Evolutionary conservation across 2,797 vertebrate genomes (phyloP).

Genomic region (Brotogeris chrysoptera): DNA sequence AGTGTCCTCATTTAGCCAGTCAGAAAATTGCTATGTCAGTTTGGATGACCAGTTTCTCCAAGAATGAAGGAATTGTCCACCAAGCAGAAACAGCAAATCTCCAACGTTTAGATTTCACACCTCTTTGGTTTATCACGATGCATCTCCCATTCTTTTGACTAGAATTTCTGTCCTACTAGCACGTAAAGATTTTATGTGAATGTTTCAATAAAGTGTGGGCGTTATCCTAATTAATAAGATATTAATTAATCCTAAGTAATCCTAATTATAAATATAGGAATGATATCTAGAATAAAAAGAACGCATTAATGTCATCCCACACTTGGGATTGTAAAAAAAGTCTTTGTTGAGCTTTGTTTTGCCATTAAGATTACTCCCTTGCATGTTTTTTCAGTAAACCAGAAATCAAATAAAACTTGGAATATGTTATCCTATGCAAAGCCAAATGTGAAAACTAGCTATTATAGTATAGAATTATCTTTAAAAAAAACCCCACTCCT

Average conservation of each 20-base stretch:
- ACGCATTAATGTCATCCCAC: neutral
- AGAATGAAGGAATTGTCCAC: slow-evolving; percentile 12
- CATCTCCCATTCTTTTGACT: neutral
- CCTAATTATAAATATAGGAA: neutral
- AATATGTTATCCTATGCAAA: neutral
- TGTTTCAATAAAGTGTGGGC: neutral
- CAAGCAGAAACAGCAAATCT: slow-evolving; percentile 23
- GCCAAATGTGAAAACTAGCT: neutral
- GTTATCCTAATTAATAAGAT: neutral
- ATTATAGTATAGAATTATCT: neutral
- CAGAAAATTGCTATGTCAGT: slow-evolving; percentile 42
- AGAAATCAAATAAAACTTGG: neutral
- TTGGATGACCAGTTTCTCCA: slow-evolving; percentile 18
- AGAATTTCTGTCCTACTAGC: neutral
- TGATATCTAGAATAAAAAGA: neutral
- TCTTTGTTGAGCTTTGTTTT: neutral
- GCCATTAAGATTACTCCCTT: neutral
- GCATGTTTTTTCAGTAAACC: neutral
- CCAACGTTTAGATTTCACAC: neutral
- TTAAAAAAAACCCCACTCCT: neutral
- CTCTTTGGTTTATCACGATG: neutral
- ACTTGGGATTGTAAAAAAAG: neutral
- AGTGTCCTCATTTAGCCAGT: slow-evolving; percentile 4
- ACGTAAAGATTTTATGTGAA: neutral
- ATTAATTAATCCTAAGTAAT: neutral